A percentile compares a stretch with the other conserved stretches of the same genome.
Conservation (phyloP, 2,888 invertebrate species). For the Drosophila mayaguana region DNA sequence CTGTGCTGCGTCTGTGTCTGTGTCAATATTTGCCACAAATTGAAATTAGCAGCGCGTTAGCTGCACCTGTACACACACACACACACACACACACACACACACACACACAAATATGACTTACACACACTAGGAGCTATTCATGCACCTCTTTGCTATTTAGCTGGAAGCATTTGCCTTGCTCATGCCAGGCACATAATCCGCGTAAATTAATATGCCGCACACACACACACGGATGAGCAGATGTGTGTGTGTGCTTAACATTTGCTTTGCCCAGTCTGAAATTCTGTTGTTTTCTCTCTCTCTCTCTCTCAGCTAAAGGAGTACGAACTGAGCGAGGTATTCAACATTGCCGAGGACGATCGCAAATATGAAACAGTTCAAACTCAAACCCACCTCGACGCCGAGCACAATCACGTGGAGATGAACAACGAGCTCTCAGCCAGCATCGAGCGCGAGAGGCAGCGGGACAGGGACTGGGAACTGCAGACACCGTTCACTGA, state of each 20-base stretch:
- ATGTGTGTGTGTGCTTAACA: conserved; percentile 38
- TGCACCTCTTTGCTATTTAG: conserved; percentile 40
- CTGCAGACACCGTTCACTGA: conserved; percentile 84
- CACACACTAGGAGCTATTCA: conserved; percentile 19
- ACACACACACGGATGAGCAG: conserved; percentile 15
- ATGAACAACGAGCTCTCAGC: conserved; percentile 91
- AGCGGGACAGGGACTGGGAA: conserved; percentile 86
- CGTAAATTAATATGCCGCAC: conserved; percentile 72
- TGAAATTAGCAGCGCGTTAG: conserved; percentile 80
- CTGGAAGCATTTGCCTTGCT: conserved; percentile 43
- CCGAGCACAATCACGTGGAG: conserved; percentile 86
- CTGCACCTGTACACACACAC: conserved; percentile 63
- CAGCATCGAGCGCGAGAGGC: conserved; percentile 92
- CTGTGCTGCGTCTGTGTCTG: conserved; percentile 55
- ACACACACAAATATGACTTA: conserved; percentile 7
- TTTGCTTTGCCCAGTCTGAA: conserved; percentile 43
- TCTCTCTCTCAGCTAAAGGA: conserved; percentile 89
- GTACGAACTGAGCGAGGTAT: conserved; percentile 94
- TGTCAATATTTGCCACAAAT: conserved; percentile 80
- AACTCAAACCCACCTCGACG: conserved; percentile 84
- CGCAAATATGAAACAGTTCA: conserved; percentile 89
- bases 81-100: conserved; percentile 17
- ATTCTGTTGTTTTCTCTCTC: conserved; percentile 2
- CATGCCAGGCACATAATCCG: conserved; percentile 74
- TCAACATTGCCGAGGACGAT: conserved; percentile 93